phyloP scores from a whole-genome alignment of 2,888 invertebrate species.

The Limnephilus rhombicus region DNA sequence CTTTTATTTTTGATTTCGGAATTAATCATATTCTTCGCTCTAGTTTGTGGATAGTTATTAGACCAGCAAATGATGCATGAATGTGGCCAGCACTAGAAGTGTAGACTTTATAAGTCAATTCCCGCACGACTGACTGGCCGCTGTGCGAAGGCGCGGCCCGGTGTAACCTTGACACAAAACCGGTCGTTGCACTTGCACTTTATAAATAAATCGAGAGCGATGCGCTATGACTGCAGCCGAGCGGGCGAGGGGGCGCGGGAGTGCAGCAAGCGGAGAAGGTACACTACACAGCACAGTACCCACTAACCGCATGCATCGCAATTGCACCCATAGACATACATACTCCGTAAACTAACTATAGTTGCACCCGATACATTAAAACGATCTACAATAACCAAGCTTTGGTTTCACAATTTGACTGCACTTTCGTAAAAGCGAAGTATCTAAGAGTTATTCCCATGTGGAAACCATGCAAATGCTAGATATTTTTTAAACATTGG shows the following conservation, averaged over 20 bases:
- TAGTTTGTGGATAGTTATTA: neutral
- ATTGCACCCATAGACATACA: neutral
- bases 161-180: constrained; percentile 65
- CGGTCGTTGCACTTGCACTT: constrained; percentile 66
- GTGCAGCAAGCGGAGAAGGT: constrained; percentile 22
- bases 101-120: constrained; percentile 30
- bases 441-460: neutral
- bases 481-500: neutral
- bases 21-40: neutral
- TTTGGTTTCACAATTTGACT: neutral
- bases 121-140: constrained; percentile 49
- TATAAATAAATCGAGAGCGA: constrained; percentile 51
- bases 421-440: neutral
- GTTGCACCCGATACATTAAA: constrained; percentile 23
- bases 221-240: constrained; percentile 36
- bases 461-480: neutral
- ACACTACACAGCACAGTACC: neutral
- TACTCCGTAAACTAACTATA: neutral
- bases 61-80: neutral
- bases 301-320: neutral
- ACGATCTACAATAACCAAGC: neutral
- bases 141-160: constrained; percentile 30
- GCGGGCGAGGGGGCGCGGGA: constrained; percentile 5
- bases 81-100: neutral
- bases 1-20: neutral